Percentiles rank a stretch among this genome's conserved stretches.
phyloP scores from a whole-genome alignment of 2,797 vertebrate genomes.

The Tauraco hartlaubi region DNA sequence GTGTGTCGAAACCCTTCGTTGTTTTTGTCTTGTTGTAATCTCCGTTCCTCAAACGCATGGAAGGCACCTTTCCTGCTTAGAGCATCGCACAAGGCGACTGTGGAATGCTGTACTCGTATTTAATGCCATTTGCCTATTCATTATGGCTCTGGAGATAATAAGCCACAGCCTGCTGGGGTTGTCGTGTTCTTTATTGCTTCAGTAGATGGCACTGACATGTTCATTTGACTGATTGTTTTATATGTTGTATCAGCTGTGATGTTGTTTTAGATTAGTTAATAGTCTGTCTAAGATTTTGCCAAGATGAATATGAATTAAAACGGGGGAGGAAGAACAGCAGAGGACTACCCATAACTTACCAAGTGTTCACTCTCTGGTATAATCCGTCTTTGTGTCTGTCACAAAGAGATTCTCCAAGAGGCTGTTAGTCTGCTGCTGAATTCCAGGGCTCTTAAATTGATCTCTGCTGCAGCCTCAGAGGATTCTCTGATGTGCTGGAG shows the following conservation, averaged over 20 bases:
- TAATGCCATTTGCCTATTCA: neutral
- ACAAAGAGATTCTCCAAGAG: constrained; percentile 48
- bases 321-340: constrained; percentile 1
- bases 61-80: neutral
- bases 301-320: constrained; percentile 38
- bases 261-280: constrained; percentile 7
- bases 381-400: constrained; percentile 50
- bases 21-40: neutral
- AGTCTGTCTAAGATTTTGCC: neutral
- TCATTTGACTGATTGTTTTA: constrained; percentile 16
- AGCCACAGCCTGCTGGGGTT: constrained; percentile 24
- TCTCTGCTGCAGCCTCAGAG: neutral
- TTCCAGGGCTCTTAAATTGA: neutral
- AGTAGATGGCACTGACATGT: constrained; percentile 23
- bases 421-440: neutral
- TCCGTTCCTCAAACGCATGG: neutral
- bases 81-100: neutral
- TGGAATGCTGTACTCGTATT: neutral
- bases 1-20: neutral
- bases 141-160: constrained; percentile 9
- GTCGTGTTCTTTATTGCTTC: neutral
- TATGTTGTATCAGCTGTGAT: neutral
- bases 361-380: neutral
- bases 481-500: neutral
- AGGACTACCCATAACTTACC: constrained; percentile 37